Percentiles rank a stretch among this genome's conserved stretches.
These are phyloP conservation scores for Halisarca cf. caerulea DNA, from an alignment of 37 sponge, comb jelly and placozoan species.

Conservation along the genomic window DNA sequence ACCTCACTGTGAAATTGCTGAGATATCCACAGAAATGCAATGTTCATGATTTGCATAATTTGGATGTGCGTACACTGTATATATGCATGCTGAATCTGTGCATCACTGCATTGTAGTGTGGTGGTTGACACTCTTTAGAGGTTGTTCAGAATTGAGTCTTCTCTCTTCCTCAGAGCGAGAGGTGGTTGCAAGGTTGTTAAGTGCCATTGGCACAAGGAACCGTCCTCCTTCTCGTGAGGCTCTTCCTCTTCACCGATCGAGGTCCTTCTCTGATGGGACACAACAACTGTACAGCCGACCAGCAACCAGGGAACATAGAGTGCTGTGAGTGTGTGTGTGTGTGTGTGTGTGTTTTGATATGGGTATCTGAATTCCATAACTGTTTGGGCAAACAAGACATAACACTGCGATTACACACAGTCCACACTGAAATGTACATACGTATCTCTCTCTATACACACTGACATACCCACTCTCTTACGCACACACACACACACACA, in stretches of 20 bases:
- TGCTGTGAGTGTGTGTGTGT: not conserved
- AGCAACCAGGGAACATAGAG: not conserved
- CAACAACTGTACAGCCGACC: not conserved
- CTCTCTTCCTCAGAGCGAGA: slow-evolving; percentile 72
- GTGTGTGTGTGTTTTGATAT: no score
- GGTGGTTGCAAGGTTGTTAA: slow-evolving; percentile 72
- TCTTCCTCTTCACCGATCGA: not conserved
- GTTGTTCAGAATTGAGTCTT: not conserved
- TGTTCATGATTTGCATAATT: no score
- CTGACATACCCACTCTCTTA: not conserved
- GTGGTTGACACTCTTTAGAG: not conserved
- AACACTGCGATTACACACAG: no score
- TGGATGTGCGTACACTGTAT: no score
- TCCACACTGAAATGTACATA: no score
- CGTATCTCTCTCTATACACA: no score
- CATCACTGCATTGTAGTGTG: no score
- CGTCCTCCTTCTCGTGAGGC: slow-evolving; percentile 31
- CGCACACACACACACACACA: slow-evolving; percentile 8
- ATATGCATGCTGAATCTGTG: no score
- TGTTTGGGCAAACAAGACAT: no score
- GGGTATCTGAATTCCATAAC: no score
- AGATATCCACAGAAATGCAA: no score
- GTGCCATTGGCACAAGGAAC: slow-evolving; percentile 59
- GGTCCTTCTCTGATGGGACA: slow-evolving; percentile 9
- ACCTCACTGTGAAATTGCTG: not conserved